A percentile compares a stretch with the other conserved stretches of the same genome.
These are phyloP conservation scores for Periphyllus acericola DNA, from an alignment of 2,888 invertebrate genomes.

Conservation along the genomic window DNA sequence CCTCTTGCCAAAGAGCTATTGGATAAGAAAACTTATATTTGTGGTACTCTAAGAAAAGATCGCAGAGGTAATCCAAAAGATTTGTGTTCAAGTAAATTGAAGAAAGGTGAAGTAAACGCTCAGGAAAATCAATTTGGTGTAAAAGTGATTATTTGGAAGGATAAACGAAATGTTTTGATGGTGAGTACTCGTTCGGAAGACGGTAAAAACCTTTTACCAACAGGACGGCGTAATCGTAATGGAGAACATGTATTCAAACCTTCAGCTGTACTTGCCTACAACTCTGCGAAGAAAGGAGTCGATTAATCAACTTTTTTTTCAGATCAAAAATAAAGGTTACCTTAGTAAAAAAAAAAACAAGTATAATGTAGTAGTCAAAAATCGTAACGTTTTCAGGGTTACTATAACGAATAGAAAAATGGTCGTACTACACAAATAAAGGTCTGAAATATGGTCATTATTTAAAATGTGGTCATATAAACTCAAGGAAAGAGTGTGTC, in stretches of 20 bases:
- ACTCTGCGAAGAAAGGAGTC: slow-evolving; percentile 66
- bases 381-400: too few relatives aligned
- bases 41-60: slow-evolving; percentile 39
- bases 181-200: not conserved
- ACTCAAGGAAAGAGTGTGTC: too few relatives aligned
- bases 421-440: too few relatives aligned
- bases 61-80: slow-evolving; percentile 10
- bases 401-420: too few relatives aligned
- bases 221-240: slow-evolving; percentile 6
- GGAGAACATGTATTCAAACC: slow-evolving; percentile 63
- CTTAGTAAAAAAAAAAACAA: too few relatives aligned
- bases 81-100: not conserved
- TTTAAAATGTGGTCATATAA: too few relatives aligned
- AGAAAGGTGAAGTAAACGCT: slow-evolving; percentile 10
- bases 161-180: slow-evolving; percentile 38
- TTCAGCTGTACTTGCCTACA: slow-evolving; percentile 66
- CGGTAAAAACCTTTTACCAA: slow-evolving; percentile 2
- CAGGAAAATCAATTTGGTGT: slow-evolving; percentile 27
- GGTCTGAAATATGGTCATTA: too few relatives aligned
- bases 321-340: too few relatives aligned
- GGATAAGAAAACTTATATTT: slow-evolving; percentile 21
- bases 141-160: slow-evolving; percentile 35
- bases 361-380: too few relatives aligned
- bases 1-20: slow-evolving; percentile 10
- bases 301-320: slow-evolving; percentile 64